A percentile compares a stretch with the other conserved stretches of the same genome.
These are phyloP conservation scores for Nettapus auritus DNA, from an alignment of 2,113 vertebrate genomes.

Conservation along the genomic window DNA sequence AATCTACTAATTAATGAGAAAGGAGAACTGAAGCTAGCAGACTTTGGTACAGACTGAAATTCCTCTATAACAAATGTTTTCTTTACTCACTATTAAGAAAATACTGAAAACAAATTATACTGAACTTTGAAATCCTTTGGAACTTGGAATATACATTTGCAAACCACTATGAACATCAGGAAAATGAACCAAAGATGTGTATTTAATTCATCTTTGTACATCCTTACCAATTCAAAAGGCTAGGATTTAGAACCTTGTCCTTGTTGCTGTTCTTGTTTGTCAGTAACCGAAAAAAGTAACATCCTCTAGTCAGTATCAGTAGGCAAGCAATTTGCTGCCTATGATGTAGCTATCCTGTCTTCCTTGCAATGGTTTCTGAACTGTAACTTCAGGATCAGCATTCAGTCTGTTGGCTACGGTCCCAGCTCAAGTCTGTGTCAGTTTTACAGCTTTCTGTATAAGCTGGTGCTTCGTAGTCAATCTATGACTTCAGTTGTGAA, in stretches of 20 bases:
- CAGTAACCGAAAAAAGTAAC: not conserved
- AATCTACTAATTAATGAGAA: conserved; percentile 97
- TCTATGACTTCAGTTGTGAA: not conserved
- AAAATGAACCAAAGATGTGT: not conserved
- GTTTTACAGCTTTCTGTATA: not conserved
- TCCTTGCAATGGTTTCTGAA: not conserved
- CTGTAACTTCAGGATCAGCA: not conserved
- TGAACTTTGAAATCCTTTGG: not conserved
- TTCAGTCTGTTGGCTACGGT: not conserved
- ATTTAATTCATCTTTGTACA: not conserved
- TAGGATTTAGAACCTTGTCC: not conserved
- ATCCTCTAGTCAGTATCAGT: not conserved
- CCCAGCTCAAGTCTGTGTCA: not conserved
- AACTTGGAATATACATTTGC: not conserved
- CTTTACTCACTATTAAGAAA: not conserved
- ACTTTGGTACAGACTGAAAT: conserved; percentile 87
- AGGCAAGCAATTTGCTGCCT: not conserved
- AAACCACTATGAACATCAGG: not conserved
- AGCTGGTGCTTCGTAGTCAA: not conserved
- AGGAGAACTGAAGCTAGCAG: conserved; percentile 96
- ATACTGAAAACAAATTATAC: not conserved
- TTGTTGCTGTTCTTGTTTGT: not conserved
- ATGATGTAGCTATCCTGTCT: not conserved
- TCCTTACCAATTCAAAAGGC: not conserved
- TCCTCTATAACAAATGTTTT: not conserved